phyloP scores from a whole-genome alignment of 2,797 vertebrate genomes.

The Parauchenoglanis ngamensis region DNA sequence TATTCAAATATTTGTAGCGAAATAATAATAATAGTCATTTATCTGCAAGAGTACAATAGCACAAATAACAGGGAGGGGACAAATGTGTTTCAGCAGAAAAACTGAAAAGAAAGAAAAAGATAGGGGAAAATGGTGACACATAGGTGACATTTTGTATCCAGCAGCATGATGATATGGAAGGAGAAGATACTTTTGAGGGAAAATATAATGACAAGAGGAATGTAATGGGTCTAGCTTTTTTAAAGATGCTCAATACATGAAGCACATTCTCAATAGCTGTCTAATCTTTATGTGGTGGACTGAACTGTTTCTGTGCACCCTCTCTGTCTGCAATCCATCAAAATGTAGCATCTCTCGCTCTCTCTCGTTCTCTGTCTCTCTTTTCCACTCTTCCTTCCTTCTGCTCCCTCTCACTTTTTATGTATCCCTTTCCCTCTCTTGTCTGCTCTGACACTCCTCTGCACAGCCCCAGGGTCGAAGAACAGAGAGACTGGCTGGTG shows the following conservation, averaged over 20 bases:
- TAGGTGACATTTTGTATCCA: slow-evolving; percentile 74
- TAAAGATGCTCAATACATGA: slow-evolving; percentile 68
- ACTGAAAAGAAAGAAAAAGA: slow-evolving; percentile 43
- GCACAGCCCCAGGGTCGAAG: slow-evolving; percentile 81
- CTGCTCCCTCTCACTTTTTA: slow-evolving; percentile 62
- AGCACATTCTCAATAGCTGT: slow-evolving; percentile 75
- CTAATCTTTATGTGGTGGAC: slow-evolving; percentile 73
- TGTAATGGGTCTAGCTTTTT: slow-evolving; percentile 69
- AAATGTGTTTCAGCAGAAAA: slow-evolving; percentile 2
- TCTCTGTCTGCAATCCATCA: slow-evolving; percentile 36
- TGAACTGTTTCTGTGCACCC: slow-evolving; percentile 69
- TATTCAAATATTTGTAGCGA: background rate
- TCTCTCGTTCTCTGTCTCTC: slow-evolving; percentile 71
- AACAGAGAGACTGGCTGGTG: slow-evolving; percentile 82
- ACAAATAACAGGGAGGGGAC: slow-evolving; percentile 7
- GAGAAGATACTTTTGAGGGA: slow-evolving; percentile 64
- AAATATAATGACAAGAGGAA: slow-evolving; percentile 65
- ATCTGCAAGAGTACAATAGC: background rate
- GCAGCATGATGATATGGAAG: slow-evolving; percentile 73
- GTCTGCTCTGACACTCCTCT: slow-evolving; percentile 83
- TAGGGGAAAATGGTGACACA: slow-evolving; percentile 60
- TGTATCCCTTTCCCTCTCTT: slow-evolving; percentile 79
- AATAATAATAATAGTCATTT: background rate
- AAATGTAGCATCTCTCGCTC: slow-evolving; percentile 54
- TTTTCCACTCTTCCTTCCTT: slow-evolving; percentile 58